These are phyloP conservation scores for Acrossocheilus wenchowensis DNA, from an alignment of 2,797 vertebrate species.

Conservation along the genomic window DNA sequence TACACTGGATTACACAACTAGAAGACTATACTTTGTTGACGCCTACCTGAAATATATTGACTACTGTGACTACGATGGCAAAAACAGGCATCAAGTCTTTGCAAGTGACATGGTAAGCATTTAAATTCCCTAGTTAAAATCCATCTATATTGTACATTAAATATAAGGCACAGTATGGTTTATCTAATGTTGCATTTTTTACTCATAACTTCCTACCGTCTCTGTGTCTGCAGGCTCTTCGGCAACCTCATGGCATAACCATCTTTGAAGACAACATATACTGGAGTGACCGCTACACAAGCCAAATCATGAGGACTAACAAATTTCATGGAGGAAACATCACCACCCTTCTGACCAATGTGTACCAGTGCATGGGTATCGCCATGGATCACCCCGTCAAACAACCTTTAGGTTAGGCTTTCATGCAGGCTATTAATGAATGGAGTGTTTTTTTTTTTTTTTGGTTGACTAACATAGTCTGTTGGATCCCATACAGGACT, in stretches of 20 bases:
- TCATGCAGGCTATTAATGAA: background rate
- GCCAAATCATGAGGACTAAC: conserved; percentile 86
- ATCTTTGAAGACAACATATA: conserved; percentile 91
- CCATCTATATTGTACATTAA: background rate
- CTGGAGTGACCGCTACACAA: conserved; percentile 87
- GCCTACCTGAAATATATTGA: conserved; percentile 93
- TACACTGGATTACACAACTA: conserved; percentile 83
- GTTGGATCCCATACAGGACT: conserved; percentile 73
- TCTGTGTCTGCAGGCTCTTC: conserved; percentile 78
- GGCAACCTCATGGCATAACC: conserved; percentile 88
- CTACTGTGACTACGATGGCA: conserved; percentile 92
- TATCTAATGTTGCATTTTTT: background rate
- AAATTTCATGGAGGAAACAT: conserved; percentile 93
- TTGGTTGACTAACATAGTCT: conserved; percentile 6
- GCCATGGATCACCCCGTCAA: conserved; percentile 85
- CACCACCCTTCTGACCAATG: conserved; percentile 80
- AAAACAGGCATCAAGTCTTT: conserved; percentile 87
- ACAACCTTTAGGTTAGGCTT: conserved; percentile 83
- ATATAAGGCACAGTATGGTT: background rate
- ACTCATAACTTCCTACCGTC: background rate
- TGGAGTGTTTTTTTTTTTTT: background rate
- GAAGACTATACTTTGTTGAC: conserved; percentile 89
- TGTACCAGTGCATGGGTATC: conserved; percentile 86
- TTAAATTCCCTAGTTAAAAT: background rate
- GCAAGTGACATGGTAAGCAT: conserved; percentile 88